These are phyloP conservation scores for Drosophila repletoides DNA, from an alignment of 1,140 invertebrate species.

Conservation along the genomic window DNA sequence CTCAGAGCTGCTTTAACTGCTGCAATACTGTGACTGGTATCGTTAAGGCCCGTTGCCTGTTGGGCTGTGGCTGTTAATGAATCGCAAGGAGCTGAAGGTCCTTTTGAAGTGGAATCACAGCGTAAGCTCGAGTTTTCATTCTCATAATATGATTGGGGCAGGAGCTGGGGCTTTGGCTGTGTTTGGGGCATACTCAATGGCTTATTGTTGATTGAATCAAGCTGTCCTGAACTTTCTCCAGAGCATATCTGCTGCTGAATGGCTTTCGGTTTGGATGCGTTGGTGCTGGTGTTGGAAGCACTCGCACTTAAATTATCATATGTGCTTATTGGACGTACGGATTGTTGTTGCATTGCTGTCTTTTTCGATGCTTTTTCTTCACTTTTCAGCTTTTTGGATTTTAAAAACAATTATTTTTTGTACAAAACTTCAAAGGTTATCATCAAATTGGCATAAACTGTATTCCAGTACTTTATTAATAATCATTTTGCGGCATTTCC, in stretches of 20 bases:
- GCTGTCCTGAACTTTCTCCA: slow-evolving; percentile 24
- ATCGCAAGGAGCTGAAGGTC: background rate
- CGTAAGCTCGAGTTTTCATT: slow-evolving; percentile 1
- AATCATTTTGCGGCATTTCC: slow-evolving; percentile 3
- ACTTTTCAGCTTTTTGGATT: background rate
- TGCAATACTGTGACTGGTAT: slow-evolving; percentile 71
- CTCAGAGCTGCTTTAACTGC: slow-evolving; percentile 74
- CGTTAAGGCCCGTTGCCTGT: slow-evolving; percentile 46
- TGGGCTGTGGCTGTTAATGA: slow-evolving; percentile 4
- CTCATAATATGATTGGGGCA: background rate
- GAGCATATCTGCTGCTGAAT: slow-evolving; percentile 1
- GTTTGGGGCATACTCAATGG: too few relatives aligned
- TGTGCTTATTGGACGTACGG: slow-evolving; percentile 71
- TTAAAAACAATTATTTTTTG: too few relatives aligned
- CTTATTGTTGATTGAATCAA: slow-evolving; percentile 3
- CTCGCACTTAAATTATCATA: slow-evolving; percentile 71
- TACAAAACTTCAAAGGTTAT: background rate
- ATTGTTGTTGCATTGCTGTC: slow-evolving; percentile 52
- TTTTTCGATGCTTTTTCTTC: background rate
- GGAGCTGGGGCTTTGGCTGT: background rate
- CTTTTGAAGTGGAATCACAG: background rate
- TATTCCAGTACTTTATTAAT: background rate
- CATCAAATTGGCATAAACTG: background rate
- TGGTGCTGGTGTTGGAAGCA: background rate
- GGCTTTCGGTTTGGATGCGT: slow-evolving; percentile 1